Percentiles rank a stretch among this genome's conserved stretches.
phyloP scores from a whole-genome alignment of 2,113 vertebrate genomes.

The Oncorhynchus keta region DNA sequence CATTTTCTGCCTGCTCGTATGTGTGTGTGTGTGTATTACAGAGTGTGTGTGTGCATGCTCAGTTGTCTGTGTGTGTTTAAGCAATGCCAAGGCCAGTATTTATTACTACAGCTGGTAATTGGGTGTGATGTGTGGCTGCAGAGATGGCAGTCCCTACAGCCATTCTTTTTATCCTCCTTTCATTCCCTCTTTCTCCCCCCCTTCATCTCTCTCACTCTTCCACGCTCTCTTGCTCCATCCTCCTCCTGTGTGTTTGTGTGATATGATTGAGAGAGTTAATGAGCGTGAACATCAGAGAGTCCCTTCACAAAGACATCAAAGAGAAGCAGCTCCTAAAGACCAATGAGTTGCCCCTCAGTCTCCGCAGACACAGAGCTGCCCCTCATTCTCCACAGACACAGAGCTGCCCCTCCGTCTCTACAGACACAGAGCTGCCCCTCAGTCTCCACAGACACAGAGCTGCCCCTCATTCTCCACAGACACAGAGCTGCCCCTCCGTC shows the following conservation, averaged over 20 bases:
- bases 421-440: no score
- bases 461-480: no score
- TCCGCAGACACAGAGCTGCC: no score
- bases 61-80: conserved; percentile 3
- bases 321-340: conserved; percentile 19
- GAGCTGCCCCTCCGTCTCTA: no score
- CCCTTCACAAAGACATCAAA: conserved; percentile 72
- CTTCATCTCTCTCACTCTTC: conserved; percentile 2
- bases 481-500: no score
- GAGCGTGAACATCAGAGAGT: conserved; percentile 58
- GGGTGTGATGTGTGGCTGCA: conserved; percentile 50
- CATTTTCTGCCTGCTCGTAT: no score
- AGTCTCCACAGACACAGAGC: no score
- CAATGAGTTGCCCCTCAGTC: no score
- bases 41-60: no score
- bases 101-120: conserved; percentile 15
- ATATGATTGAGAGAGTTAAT: conserved; percentile 70
- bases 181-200: not conserved
- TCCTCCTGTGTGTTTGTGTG: not conserved
- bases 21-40: no score
- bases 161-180: not conserved
- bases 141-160: conserved; percentile 12
- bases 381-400: no score
- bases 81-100: conserved; percentile 36
- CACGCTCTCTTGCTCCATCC: conserved; percentile 1